Evolutionary conservation across 2,888 invertebrate species (phyloP).

Genomic region (Ectemnius lituratus): DNA sequence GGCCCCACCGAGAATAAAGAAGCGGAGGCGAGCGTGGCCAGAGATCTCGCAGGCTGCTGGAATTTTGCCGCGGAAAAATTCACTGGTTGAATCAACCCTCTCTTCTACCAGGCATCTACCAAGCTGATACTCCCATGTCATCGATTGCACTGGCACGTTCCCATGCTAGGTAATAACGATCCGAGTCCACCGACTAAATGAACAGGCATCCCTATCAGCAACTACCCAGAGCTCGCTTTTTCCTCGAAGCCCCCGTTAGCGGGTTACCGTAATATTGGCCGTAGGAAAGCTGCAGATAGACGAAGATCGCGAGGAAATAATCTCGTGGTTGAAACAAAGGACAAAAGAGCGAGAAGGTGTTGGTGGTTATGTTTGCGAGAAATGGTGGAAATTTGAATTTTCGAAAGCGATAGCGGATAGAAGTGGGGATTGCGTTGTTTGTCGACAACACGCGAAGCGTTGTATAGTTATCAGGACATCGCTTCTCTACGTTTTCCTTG

Average conservation of each 20-base stretch:
- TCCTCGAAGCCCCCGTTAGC: neutral
- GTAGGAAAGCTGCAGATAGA: neutral
- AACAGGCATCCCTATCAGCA: neutral
- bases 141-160: constrained; percentile 6
- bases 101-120: neutral
- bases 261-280: neutral
- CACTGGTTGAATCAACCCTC: constrained; percentile 31
- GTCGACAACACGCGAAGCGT: constrained; percentile 32
- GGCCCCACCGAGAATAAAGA: constrained; percentile 27
- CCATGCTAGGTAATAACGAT: neutral
- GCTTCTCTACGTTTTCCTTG: constrained; percentile 25
- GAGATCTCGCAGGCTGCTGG: no score
- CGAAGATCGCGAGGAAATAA: neutral
- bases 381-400: no score
- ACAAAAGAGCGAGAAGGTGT: neutral
- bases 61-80: constrained; percentile 42
- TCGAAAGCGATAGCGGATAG: no score
- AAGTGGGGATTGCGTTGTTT: constrained; percentile 14
- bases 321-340: neutral
- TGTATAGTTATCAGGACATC: constrained; percentile 54
- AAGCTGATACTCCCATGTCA: neutral
- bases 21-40: constrained; percentile 9
- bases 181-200: neutral
- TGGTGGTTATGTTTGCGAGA: no score
- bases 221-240: neutral